phyloP scores from a whole-genome alignment of 2,888 invertebrate genomes.

The Andrena dorsata region DNA sequence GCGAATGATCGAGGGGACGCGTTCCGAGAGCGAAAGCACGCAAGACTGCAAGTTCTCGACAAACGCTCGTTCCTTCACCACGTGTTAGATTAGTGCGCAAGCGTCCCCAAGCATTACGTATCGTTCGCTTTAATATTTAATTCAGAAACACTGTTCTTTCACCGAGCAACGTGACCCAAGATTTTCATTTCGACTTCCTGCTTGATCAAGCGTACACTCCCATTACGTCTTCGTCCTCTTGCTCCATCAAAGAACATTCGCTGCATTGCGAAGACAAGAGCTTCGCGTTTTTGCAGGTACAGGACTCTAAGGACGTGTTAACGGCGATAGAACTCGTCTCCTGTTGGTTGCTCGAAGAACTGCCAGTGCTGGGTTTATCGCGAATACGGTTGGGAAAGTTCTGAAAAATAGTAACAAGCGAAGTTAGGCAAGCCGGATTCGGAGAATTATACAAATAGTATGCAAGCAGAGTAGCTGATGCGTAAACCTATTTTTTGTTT shows the following conservation, averaged over 20 bases:
- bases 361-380: neutral
- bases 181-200: neutral
- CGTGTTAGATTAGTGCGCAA: conserved; percentile 78
- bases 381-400: neutral
- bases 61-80: conserved; percentile 73
- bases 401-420: conserved; percentile 8
- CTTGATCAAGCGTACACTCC: neutral
- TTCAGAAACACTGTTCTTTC: neutral
- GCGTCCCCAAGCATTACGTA: conserved; percentile 66
- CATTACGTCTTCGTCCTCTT: neutral
- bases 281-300: conserved; percentile 13
- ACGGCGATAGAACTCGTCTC: conserved; percentile 29
- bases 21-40: conserved; percentile 65
- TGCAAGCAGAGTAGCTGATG: no score
- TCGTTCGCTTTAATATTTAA: neutral
- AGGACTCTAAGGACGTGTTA: conserved; percentile 27
- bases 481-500: no score
- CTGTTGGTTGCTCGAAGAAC: neutral
- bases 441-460: no score
- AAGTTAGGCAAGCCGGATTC: neutral
- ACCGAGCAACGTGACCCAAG: neutral
- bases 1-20: conserved; percentile 21
- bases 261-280: neutral
- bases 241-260: neutral
- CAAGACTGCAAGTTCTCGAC: conserved; percentile 75